phyloP scores from a whole-genome alignment of 1,140 invertebrate genomes.

The Epicauta chinensis region DNA sequence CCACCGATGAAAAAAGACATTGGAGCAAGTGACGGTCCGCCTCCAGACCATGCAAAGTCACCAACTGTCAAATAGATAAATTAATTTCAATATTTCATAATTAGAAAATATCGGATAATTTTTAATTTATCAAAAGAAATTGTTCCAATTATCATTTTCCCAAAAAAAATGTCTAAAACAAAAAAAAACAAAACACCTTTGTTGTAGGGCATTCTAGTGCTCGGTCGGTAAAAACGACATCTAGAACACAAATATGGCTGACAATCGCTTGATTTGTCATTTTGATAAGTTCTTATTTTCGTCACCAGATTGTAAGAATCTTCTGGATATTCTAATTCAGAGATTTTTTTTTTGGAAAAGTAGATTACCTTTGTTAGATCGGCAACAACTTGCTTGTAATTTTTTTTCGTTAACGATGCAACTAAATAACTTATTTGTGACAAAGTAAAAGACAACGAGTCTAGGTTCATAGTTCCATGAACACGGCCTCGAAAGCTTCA shows the following conservation, averaged over 20 bases:
- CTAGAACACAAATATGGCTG: slow-evolving; percentile 24
- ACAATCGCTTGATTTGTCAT: slow-evolving; percentile 24
- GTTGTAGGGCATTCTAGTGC: slow-evolving; percentile 26
- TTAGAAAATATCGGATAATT: slow-evolving; percentile 12
- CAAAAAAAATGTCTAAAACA: slow-evolving; percentile 24
- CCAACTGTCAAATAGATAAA: slow-evolving; percentile 53
- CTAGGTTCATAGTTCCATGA: slow-evolving; percentile 98
- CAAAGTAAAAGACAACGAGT: slow-evolving; percentile 95
- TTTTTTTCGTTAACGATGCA: slow-evolving; percentile 92
- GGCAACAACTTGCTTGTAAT: slow-evolving; percentile 80
- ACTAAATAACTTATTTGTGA: slow-evolving; percentile 96
- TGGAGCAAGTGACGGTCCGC: slow-evolving; percentile 82
- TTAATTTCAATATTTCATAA: slow-evolving; percentile 9
- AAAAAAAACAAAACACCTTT: slow-evolving; percentile 33
- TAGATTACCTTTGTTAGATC: slow-evolving; percentile 66
- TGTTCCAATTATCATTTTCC: slow-evolving; percentile 1
- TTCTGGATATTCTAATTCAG: not conserved
- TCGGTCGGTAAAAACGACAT: slow-evolving; percentile 23
- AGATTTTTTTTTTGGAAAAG: not conserved
- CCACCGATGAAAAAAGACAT: slow-evolving; percentile 72
- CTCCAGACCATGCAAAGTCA: slow-evolving; percentile 74
- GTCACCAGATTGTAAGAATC: slow-evolving; percentile 2
- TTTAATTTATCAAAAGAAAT: slow-evolving; percentile 4
- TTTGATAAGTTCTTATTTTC: slow-evolving; percentile 7
- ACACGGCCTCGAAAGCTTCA: slow-evolving; percentile 74